Base-by-base conservation (phyloP, 92 coral and sea anemone species). In the Siderastrea siderea region DNA sequence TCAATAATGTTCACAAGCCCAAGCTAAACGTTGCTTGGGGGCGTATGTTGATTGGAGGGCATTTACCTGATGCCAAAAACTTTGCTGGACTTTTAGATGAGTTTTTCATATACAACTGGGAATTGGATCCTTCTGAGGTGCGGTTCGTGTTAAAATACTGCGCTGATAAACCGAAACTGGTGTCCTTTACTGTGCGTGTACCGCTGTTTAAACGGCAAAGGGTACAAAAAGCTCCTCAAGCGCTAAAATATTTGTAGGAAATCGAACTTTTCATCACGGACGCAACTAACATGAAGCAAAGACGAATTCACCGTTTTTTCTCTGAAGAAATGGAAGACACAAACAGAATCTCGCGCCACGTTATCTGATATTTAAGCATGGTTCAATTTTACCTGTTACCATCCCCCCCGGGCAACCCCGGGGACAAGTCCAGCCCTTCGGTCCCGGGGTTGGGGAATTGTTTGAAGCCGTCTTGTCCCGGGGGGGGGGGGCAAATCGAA, bases 91-190 rank as follows among this genome's bases (percentile, higher is more conserved):
- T 96, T 64, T 71, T 98, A 54, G 99, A 98, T 79, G 99, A 98
- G 81, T 91, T 98, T 67, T 95, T 96, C 83, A 89, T 98, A 93
- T 98, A 98, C 86, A 96, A 98, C 90, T 98, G 99, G 99, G 99
- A 96, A 71, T 90, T 98, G 17, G 98, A 94, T 80, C 89, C 93
- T 38, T 94, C 99, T 1, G 99, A 98, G 68, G 94, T 95, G 52
- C 94, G 93, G 54, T 98, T 96, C 84, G 96, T 98, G 55, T 84
- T 96, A 53, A 96, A 98, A 77, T 98, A 98, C 89, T 98, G 99
- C 76, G 98, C 99, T 1, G 99, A 98, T 73, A 95, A 96, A 54
- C 99, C 99, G 1, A 98, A 98, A 62, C 86, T 98, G 43, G 99
- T 98, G 15, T 98, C 99, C 48, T 98, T 98, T 68, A 98, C 99